Evolutionary conservation across 2,113 vertebrate species (phyloP).

Genomic region (Macquaria australasica): DNA sequence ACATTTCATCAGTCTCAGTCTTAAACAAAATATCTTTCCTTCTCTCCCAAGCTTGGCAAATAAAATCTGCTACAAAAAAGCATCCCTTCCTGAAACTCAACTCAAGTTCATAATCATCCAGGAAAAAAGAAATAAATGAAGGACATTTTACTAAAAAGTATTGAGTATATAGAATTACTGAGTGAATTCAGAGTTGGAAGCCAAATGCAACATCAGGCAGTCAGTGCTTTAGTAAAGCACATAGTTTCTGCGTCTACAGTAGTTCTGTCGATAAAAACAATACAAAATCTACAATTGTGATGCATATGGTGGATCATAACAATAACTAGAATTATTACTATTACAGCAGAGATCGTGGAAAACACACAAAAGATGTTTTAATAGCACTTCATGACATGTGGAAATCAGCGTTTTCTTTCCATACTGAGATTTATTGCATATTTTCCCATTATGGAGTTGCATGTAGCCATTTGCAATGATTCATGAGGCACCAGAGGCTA

Average conservation of each 20-base stretch:
- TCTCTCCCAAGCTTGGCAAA: too few species aligned
- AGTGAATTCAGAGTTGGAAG: background rate
- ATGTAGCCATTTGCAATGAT: constrained; percentile 6
- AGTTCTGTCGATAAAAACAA: background rate
- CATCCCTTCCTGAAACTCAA: too few species aligned
- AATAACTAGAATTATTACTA: background rate
- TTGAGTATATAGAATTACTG: too few species aligned
- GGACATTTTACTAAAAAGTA: too few species aligned
- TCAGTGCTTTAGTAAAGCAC: background rate
- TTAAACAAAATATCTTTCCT: too few species aligned
- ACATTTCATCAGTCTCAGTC: too few species aligned
- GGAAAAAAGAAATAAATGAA: too few species aligned
- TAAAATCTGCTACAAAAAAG: too few species aligned
- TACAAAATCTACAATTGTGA: background rate
- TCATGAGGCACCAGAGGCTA: constrained; percentile 22
- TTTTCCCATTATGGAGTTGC: background rate
- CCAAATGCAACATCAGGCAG: background rate
- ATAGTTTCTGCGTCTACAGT: background rate
- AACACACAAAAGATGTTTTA: background rate
- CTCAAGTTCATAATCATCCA: too few species aligned
- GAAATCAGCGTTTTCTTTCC: background rate
- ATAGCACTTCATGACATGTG: background rate
- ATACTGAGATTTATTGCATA: constrained; percentile 2
- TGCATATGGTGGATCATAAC: background rate
- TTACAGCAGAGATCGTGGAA: background rate